Conservation (phyloP, 2,888 invertebrate species). For the Tigriopus californicus region DNA sequence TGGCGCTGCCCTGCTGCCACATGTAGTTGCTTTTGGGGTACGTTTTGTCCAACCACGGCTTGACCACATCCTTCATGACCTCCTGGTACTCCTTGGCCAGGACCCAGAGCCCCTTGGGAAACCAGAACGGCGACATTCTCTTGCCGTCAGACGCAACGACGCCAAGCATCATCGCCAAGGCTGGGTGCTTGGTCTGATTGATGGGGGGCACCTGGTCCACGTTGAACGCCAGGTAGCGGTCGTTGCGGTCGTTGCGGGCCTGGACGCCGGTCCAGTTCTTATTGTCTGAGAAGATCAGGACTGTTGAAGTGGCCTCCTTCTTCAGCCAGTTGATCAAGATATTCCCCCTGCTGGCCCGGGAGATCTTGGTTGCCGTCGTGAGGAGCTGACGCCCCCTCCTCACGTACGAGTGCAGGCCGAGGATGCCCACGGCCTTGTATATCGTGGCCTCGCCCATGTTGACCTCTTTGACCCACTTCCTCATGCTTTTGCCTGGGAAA, state of each 20-base stretch:
- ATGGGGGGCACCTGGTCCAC: neutral
- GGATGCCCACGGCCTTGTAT: neutral
- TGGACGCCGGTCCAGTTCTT: neutral
- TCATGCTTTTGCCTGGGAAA: neutral
- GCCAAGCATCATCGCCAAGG: too few relatives aligned
- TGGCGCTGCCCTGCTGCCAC: too few relatives aligned
- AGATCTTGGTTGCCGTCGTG: neutral
- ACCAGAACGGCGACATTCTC: neutral
- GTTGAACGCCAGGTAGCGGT: neutral
- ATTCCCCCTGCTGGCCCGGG: neutral
- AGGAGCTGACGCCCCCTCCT: neutral
- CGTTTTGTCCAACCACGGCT: neutral
- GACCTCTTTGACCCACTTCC: neutral
- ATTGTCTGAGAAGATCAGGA: neutral
- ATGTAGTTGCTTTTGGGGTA: too few relatives aligned
- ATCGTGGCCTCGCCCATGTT: neutral
- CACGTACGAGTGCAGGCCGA: neutral
- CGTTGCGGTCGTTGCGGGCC: neutral
- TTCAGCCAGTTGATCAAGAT: neutral
- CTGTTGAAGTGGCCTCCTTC: neutral
- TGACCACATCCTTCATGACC: neutral
- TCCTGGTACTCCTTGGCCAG: neutral
- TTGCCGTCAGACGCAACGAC: neutral
- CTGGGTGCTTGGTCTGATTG: conserved; percentile 9
- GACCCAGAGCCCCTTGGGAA: neutral